Percentiles rank a stretch among this genome's conserved stretches.
phyloP scores from a whole-genome alignment of 2,113 vertebrate species.

The Mastomys natalensis region DNA sequence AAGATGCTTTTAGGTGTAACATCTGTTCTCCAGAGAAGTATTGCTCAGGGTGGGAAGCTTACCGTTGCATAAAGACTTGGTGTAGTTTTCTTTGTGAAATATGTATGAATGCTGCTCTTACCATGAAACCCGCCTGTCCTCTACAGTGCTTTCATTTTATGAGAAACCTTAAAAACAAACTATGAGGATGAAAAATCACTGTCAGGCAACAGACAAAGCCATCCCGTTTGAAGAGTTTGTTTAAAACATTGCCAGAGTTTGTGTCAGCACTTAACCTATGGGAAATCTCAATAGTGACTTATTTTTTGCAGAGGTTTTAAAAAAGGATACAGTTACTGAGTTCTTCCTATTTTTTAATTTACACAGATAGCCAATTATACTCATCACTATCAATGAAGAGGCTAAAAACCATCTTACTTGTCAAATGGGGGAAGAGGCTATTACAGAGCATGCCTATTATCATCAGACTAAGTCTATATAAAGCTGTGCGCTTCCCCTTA shows the following conservation, averaged over 20 bases:
- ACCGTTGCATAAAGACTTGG: background rate
- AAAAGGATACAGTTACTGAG: background rate
- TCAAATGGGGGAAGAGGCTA: background rate
- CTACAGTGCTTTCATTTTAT: background rate
- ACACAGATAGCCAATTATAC: background rate
- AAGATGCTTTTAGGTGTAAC: background rate
- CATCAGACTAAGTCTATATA: background rate
- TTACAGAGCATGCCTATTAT: background rate
- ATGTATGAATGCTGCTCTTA: background rate
- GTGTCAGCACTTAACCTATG: background rate
- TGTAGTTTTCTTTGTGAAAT: background rate
- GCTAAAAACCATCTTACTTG: background rate
- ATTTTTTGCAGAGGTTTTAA: background rate
- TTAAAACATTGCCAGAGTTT: background rate
- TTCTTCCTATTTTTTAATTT: constrained; percentile 39
- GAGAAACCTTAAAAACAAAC: constrained; percentile 36
- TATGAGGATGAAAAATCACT: background rate
- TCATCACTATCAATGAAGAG: background rate
- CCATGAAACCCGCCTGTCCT: background rate
- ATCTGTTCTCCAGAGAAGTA: background rate
- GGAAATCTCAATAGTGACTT: background rate
- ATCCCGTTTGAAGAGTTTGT: constrained; percentile 3
- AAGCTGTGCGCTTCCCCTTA: background rate
- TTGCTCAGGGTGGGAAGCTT: background rate
- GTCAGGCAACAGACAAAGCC: background rate